Base-by-base conservation (phyloP, 2,888 invertebrate genomes). In the Malthinus flaveolus region DNA sequence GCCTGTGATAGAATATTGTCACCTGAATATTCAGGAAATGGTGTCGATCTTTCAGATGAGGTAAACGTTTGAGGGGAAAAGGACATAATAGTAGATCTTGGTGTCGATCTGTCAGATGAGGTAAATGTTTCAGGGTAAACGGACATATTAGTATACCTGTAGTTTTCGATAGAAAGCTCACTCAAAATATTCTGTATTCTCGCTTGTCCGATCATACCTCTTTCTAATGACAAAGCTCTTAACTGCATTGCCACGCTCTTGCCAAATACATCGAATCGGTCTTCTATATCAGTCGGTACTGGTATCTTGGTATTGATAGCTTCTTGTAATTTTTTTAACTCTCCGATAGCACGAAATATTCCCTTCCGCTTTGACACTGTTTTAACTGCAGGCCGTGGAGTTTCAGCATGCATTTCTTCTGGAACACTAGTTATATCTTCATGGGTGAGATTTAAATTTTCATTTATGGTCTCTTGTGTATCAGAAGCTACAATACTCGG, bases 161-260 rank as follows among this genome's bases (percentile, higher is more conserved):
- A 37, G n/a, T 56, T 32, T 42, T 49, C 51, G 48, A 63, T 45
- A 9, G 15, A 35, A 44, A 57, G 4, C 45, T 47, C 51, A 9
- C 37, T 54, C 12, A 54, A 49, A 49, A 54, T 36, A 32, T 10
- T 49, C 33, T 54, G 54, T 48, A 54, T 54, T 35, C 13, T 49
- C 23, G 23, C 33, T 37, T 54, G 54, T 4, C 31, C 54, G 1
- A 49, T 35, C 23, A 54, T 9, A 1, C 15, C 54, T 2, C 36
- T 37, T 36, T 47, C 47, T 7, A 23, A 11, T 11, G 54, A 15
- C 34, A 53, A 46, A 32, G 11, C n/a, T 53, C 44, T 53, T 13
- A 53, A 15, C 33, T 53, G 53, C 36, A 36, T 36, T 2, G 53
- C 53, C 32, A 53, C 53, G 44, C 34, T 53, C 15, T 53, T 53